Percentiles rank a stretch among this genome's conserved stretches.
phyloP scores from a whole-genome alignment of 1,140 invertebrate genomes.

The honey bee (Apis mellifera) region Amel_HAv3.1 CM009934.2:8821501-8822000 shows the following conservation, averaged over 20 bases:
- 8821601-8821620: too few species aligned
- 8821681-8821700: background rate
- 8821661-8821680: too few species aligned
- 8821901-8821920: slow-evolving; percentile 82
- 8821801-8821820: background rate
- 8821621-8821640: too few species aligned
- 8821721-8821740: slow-evolving; percentile 38
- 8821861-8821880: slow-evolving; percentile 70
- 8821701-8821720: slow-evolving; percentile 72
- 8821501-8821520: background rate
- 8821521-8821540: background rate
- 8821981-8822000: slow-evolving; percentile 74
- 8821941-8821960: slow-evolving; percentile 80
- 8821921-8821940: slow-evolving; percentile 83
- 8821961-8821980: slow-evolving; percentile 77
- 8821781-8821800: background rate
- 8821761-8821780: background rate
- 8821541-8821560: background rate
- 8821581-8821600: background rate
- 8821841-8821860: slow-evolving; percentile 78
- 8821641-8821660: too few species aligned
- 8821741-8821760: too few species aligned
- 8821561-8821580: background rate
- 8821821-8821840: slow-evolving; percentile 33
- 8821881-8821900: slow-evolving; percentile 74